phyloP scores from a whole-genome alignment of 2,797 vertebrate genomes.

The Alectoris magna region DNA sequence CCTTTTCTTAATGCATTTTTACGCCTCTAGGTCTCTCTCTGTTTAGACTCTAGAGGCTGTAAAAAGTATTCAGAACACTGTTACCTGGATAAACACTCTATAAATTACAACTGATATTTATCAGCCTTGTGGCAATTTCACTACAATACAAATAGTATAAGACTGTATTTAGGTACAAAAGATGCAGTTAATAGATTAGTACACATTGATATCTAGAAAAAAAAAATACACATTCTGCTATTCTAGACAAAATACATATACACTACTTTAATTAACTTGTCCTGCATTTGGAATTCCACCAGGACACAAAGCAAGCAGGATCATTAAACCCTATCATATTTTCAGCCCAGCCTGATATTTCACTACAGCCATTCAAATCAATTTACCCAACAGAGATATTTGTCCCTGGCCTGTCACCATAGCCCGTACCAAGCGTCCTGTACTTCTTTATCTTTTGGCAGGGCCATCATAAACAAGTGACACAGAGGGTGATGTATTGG shows the following conservation, averaged over 20 bases:
- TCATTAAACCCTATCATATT: constrained; percentile 83
- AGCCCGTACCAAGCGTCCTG: constrained; percentile 77
- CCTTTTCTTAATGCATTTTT: constrained; percentile 75
- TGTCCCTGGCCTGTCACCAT: constrained; percentile 83
- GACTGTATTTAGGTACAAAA: constrained; percentile 54
- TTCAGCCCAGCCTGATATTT: constrained; percentile 81
- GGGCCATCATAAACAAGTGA: constrained; percentile 83
- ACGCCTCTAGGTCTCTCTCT: constrained; percentile 55
- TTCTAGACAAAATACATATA: constrained; percentile 43
- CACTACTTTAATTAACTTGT: constrained; percentile 74
- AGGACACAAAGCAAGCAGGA: constrained; percentile 70
- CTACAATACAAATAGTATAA: constrained; percentile 48
- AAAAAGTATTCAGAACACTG: constrained; percentile 66
- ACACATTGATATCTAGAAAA: background rate
- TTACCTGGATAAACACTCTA: constrained; percentile 74
- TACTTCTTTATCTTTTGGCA: constrained; percentile 88
- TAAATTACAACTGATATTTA: constrained; percentile 74
- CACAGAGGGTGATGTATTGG: constrained; percentile 82
- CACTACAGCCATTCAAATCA: constrained; percentile 82
- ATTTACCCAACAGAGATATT: constrained; percentile 83
- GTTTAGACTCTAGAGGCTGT: constrained; percentile 42
- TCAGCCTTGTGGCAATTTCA: constrained; percentile 51
- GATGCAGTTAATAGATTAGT: constrained; percentile 55
- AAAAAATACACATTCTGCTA: background rate
- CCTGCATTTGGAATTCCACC: constrained; percentile 70